A percentile compares a stretch with the other conserved stretches of the same genome.
Evolutionary conservation across 2,888 invertebrate genomes (phyloP).

Genomic region (Matsumyia berberina): DNA sequence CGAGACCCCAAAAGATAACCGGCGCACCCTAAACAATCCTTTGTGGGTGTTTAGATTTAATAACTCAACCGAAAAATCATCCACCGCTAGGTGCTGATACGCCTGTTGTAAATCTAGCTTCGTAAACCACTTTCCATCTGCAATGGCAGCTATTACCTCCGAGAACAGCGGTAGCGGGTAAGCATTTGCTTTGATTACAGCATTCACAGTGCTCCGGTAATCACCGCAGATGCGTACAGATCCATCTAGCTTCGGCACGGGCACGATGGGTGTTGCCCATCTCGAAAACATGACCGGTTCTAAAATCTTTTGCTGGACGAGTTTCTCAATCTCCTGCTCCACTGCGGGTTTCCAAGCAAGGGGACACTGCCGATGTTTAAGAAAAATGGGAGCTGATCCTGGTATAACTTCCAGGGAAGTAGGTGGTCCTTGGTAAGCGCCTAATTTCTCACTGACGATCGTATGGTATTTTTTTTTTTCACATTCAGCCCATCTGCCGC

Average conservation of each 20-base stretch:
- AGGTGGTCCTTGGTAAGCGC: constrained; percentile 7
- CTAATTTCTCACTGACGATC: constrained; percentile 13
- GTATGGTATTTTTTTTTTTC: background rate
- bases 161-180: constrained; percentile 23
- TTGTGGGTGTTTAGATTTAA: constrained; percentile 35
- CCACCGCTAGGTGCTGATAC: constrained; percentile 32
- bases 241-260: constrained; percentile 25
- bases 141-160: constrained; percentile 15
- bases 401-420: background rate
- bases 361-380: constrained; percentile 13
- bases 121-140: constrained; percentile 24
- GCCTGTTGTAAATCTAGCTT: constrained; percentile 26
- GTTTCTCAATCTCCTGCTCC: constrained; percentile 21
- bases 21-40: constrained; percentile 37
- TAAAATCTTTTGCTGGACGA: constrained; percentile 17
- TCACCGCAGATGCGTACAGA: constrained; percentile 40
- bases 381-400: constrained; percentile 32
- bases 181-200: constrained; percentile 22
- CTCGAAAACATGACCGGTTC: constrained; percentile 26
- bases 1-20: constrained; percentile 30
- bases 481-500: no score
- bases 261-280: constrained; percentile 17
- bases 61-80: constrained; percentile 24
- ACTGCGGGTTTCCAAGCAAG: constrained; percentile 17
- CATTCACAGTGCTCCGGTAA: constrained; percentile 23